Percentiles rank a stretch among this genome's conserved stretches.
These are phyloP conservation scores for Pachyrhynchus sulphureomaculatus DNA, from an alignment of 1,140 invertebrate genomes.

Conservation along the genomic window DNA sequence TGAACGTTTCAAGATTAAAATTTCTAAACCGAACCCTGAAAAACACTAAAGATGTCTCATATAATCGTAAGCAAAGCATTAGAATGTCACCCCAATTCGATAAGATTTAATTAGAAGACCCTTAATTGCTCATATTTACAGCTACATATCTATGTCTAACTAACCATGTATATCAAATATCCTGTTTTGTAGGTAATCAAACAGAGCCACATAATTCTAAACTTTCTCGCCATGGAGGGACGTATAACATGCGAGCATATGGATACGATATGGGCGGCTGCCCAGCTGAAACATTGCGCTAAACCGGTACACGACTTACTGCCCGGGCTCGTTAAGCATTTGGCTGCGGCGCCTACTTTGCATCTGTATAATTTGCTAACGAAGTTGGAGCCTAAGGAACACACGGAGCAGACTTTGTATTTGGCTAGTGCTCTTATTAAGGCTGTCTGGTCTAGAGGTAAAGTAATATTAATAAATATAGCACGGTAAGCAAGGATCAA, in stretches of 20 bases:
- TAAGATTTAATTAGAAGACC: no score
- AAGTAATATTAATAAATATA: conserved; percentile 39
- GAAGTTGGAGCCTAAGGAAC: conserved; percentile 82
- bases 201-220: conserved; percentile 89
- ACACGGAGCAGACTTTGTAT: conserved; percentile 90
- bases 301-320: conserved; percentile 90
- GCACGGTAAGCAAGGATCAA: neutral
- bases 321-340: conserved; percentile 84
- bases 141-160: no score
- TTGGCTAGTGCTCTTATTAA: conserved; percentile 86
- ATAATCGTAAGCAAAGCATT: no score
- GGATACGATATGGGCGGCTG: conserved; percentile 90
- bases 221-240: conserved; percentile 88
- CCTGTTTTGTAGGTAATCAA: conserved; percentile 72
- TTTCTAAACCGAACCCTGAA: no score
- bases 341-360: conserved; percentile 82
- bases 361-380: conserved; percentile 85
- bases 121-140: no score
- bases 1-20: no score
- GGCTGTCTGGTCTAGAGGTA: conserved; percentile 82
- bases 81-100: no score
- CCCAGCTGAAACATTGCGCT: conserved; percentile 91
- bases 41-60: no score
- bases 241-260: conserved; percentile 89
- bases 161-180: neutral